These are phyloP conservation scores for Solea senegalensis DNA, from an alignment of 2,113 vertebrate species.

Conservation along the genomic window DNA sequence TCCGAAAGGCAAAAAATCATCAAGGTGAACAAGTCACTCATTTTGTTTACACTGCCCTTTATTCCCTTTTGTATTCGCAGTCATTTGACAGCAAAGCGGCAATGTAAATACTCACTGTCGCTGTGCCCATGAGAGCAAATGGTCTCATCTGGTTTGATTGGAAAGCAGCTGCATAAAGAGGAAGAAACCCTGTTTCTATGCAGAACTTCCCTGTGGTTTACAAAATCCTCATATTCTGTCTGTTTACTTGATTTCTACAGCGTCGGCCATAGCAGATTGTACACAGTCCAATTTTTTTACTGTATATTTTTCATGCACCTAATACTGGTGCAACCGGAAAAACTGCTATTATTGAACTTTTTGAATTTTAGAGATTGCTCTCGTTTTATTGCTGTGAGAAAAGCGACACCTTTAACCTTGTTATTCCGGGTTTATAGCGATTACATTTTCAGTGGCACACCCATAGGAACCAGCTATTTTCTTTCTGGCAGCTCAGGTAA, in stretches of 20 bases:
- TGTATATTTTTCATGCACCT: background rate
- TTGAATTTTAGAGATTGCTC: conserved; percentile 7
- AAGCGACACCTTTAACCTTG: conserved; percentile 3
- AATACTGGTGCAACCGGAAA: conserved; percentile 37
- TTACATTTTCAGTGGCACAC: conserved; percentile 28
- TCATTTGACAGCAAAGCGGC: background rate
- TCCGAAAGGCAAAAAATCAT: conserved; percentile 86
- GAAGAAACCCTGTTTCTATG: conserved; percentile 67
- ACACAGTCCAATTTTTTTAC: background rate
- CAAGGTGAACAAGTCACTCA: conserved; percentile 55
- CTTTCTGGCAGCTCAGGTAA: conserved; percentile 4
- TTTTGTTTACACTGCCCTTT: background rate
- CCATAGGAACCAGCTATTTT: conserved; percentile 1
- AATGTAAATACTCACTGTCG: background rate
- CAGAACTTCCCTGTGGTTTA: conserved; percentile 62
- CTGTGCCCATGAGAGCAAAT: conserved; percentile 9
- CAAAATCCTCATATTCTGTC: conserved; percentile 39
- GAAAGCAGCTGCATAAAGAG: conserved; percentile 54
- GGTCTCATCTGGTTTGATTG: conserved; percentile 19
- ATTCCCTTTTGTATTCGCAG: background rate
- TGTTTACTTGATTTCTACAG: conserved; percentile 32
- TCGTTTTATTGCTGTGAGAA: conserved; percentile 7
- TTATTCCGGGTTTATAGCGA: conserved; percentile 31
- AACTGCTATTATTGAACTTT: background rate
- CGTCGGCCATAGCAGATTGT: background rate